These are phyloP conservation scores for Dicrurus megarhynchus DNA, from an alignment of 2,113 vertebrate species.

Conservation along the genomic window DNA sequence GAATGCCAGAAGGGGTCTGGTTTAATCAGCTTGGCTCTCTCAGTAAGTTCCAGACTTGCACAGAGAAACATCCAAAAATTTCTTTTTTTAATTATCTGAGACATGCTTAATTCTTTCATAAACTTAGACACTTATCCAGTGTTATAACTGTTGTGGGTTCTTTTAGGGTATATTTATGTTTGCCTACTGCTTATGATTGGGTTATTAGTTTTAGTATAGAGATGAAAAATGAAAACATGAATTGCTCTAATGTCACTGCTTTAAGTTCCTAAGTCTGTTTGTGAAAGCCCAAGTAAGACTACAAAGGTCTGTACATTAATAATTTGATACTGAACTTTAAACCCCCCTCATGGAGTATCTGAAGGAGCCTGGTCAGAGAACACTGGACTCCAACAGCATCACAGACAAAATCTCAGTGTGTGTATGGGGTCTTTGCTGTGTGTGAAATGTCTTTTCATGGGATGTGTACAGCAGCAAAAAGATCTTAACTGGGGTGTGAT, in stretches of 20 bases:
- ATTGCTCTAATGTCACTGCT: not conserved
- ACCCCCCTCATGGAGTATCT: rapidly evolving
- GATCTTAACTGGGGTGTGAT: not conserved
- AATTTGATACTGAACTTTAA: not conserved
- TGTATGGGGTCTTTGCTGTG: not conserved
- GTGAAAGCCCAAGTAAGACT: not conserved
- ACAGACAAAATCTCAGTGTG: not conserved
- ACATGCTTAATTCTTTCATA: not conserved
- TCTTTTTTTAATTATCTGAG: not conserved
- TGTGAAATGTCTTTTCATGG: not conserved
- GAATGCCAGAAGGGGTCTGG: not conserved
- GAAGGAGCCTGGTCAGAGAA: not conserved
- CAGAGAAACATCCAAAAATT: not conserved
- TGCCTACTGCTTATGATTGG: not conserved
- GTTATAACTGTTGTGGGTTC: not conserved
- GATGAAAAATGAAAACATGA: not conserved
- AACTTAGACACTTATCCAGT: not conserved
- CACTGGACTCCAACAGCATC: not conserved
- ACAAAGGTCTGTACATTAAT: not conserved
- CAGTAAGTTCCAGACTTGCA: not conserved
- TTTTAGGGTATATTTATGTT: not conserved
- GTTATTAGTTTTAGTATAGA: not conserved
- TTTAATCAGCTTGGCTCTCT: not conserved
- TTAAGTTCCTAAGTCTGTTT: not conserved
- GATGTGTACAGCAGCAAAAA: not conserved